These are phyloP conservation scores for Lemur catta DNA, from an alignment of 2,797 vertebrate species.

Conservation along the genomic window DNA sequence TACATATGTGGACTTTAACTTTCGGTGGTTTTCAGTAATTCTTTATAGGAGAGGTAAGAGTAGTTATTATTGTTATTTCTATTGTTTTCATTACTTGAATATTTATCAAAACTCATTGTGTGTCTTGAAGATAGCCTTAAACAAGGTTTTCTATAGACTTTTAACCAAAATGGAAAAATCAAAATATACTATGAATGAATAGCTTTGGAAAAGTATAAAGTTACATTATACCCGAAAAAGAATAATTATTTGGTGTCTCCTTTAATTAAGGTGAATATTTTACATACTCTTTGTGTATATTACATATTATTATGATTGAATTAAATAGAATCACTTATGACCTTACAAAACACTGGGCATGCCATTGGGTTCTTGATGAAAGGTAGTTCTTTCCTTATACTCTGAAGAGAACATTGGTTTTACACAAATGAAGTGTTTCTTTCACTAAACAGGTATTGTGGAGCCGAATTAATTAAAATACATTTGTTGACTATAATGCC, in stretches of 20 bases:
- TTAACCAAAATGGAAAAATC: not conserved
- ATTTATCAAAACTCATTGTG: not conserved
- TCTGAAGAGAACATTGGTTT: not conserved
- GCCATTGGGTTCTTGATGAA: not conserved
- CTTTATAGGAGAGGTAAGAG: not conserved
- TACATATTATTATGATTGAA: not conserved
- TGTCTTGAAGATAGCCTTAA: not conserved
- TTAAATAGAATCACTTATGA: not conserved
- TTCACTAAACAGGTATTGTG: not conserved
- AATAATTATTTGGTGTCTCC: not conserved
- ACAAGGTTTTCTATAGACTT: not conserved
- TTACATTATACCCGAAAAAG: not conserved
- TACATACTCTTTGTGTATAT: not conserved
- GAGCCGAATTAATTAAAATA: not conserved
- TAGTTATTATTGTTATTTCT: not conserved
- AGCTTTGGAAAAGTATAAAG: not conserved
- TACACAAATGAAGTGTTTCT: not conserved
- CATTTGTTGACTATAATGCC: not conserved
- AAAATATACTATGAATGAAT: not conserved
- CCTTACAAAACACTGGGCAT: not conserved
- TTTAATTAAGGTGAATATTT: constrained; percentile 17
- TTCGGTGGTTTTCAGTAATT: not conserved
- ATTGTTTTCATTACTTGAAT: not conserved
- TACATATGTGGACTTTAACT: not conserved
- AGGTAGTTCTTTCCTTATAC: not conserved